phyloP scores from a whole-genome alignment of 2,797 vertebrate genomes.

The Paedocypris micromegethes region DNA sequence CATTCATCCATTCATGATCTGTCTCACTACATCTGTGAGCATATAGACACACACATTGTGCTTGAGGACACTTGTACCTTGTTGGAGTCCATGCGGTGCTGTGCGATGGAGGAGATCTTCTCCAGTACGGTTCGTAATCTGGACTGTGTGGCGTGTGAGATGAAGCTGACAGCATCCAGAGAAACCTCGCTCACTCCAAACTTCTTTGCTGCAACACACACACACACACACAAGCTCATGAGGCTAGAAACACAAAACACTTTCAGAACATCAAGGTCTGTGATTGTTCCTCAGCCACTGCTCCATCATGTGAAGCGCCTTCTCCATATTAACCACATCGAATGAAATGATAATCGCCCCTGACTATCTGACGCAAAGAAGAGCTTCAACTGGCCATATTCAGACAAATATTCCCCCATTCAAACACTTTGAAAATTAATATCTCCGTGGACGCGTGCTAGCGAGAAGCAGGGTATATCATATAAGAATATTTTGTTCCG shows the following conservation, averaged over 20 bases:
- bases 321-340: no score
- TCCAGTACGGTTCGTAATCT: conserved; percentile 78
- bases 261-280: conserved; percentile 11
- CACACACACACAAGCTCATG: conserved; percentile 32
- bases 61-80: conserved; percentile 64
- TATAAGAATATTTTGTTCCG: no score
- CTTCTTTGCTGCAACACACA: conserved; percentile 68
- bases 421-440: no score
- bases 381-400: no score
- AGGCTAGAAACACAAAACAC: conserved; percentile 23
- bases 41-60: neutral
- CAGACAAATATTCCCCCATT: no score
- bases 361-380: no score
- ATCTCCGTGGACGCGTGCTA: no score
- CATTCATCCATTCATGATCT: no score
- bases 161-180: conserved; percentile 79
- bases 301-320: no score
- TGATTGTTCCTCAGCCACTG: no score
- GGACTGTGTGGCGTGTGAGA: conserved; percentile 79
- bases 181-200: conserved; percentile 80
- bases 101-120: conserved; percentile 79
- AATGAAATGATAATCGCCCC: no score
- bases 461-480: no score
- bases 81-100: conserved; percentile 78
- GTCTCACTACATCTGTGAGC: neutral